Evolutionary conservation across 2,113 vertebrate species (phyloP), one percentile per base, ranked within the genome.

Genomic region (Anolis sagrei): DNA sequence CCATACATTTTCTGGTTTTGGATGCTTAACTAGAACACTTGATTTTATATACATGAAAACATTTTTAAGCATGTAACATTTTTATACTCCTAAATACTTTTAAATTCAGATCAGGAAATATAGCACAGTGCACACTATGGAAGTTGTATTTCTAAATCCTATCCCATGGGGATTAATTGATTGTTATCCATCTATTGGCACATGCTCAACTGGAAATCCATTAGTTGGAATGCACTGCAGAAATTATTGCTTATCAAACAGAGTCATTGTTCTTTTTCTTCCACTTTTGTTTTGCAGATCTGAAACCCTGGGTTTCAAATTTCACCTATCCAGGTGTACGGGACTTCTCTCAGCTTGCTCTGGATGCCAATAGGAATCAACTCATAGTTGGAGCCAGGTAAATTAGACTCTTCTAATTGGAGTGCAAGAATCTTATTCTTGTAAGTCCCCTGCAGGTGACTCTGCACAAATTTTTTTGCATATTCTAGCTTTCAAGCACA

Each of bases 311-410:
- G 98, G 95, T 99, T 76, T 98, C 97, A 10, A 96, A 97, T 88
- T 99, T 99, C 96, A 98, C 97, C 85, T 97, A 96, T 88, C 96
- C 97, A 23, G 97, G 97, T 79, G 98, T 98, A 82, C 96, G 92
- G 79, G 98, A 99, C 94, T 99, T 97, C 95, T 99, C 98, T 85
- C 98, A 99, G 95, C 96, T 99, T 80, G 98, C 98, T 87, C 97
- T 99, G 91, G 99, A 99, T 94, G 97, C 98, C 93, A 97, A 96
- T 88, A 97, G 98, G 95, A 98, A 99, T 94, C 98, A 99, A 94
- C 97, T 99, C 93, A 98, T 99, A 91, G 97, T 99, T 89, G 99
- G 99, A 95, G 98, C 99, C 95, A 99, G 99, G 99, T 99, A 97
- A 98, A 90, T 66, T 90, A 92, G 90, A 83, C 90, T 82, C 10